These are phyloP conservation scores for Planiliza haematocheilus DNA, from an alignment of 2,113 vertebrate genomes.

Conservation along the genomic window DNA sequence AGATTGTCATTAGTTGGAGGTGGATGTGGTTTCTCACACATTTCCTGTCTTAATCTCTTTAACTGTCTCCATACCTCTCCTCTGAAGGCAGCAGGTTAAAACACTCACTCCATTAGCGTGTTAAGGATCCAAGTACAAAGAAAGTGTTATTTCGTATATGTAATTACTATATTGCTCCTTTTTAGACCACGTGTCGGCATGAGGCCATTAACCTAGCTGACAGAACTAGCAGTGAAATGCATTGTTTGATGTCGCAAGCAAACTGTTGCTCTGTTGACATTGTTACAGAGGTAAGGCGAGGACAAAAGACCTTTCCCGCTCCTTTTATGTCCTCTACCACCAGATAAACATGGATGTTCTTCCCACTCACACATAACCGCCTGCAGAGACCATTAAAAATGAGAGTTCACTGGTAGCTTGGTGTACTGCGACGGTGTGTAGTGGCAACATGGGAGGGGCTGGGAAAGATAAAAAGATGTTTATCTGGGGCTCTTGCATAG, in stretches of 20 bases:
- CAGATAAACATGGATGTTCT: slow-evolving; percentile 34
- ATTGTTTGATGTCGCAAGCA: slow-evolving; percentile 5
- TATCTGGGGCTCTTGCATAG: slow-evolving; percentile 70
- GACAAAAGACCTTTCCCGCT: slow-evolving; percentile 16
- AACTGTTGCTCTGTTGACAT: slow-evolving; percentile 15
- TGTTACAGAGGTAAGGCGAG: slow-evolving; percentile 37
- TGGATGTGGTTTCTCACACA: slow-evolving; percentile 32
- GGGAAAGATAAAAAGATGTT: slow-evolving; percentile 67
- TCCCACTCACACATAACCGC: slow-evolving; percentile 23
- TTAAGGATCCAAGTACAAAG: slow-evolving; percentile 18
- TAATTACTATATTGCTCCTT: background rate
- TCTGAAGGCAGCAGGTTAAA: slow-evolving; percentile 17
- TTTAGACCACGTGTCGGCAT: background rate
- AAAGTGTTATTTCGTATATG: background rate
- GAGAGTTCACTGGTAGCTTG: slow-evolving; percentile 46
- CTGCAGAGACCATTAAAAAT: slow-evolving; percentile 65
- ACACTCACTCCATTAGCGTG: background rate
- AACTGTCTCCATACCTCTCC: slow-evolving; percentile 28
- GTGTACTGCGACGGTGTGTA: slow-evolving; percentile 22
- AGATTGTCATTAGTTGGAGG: slow-evolving; percentile 17
- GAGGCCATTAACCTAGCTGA: background rate
- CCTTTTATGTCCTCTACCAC: slow-evolving; percentile 32
- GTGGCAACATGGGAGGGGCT: slow-evolving; percentile 53
- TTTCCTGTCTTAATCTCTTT: slow-evolving; percentile 51
- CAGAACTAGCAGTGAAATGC: background rate